Evolutionary conservation across 1,140 invertebrate species (phyloP), one percentile per base, ranked within the genome.

Genomic region (Gryllus bimaculatus): DNA sequence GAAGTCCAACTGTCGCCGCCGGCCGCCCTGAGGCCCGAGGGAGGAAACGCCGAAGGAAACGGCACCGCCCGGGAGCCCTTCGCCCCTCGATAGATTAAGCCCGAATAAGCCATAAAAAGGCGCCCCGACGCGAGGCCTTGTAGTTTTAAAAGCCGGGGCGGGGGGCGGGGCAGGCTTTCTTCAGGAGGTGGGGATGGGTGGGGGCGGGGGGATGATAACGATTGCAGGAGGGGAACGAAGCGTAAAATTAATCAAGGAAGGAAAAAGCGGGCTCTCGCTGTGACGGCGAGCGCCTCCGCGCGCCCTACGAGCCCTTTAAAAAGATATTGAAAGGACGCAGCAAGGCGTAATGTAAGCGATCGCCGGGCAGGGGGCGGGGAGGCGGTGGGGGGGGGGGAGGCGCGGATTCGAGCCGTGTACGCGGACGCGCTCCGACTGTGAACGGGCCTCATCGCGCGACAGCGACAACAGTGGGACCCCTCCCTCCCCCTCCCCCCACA

Each of bases 161-260:
- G 54, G 10, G 1, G 18, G 54, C 54, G 10, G 10, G 10, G 26
- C 0, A 66, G 54, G 10, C 18, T 66, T 66, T 18, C 54, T 66
- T 66, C 54, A 7, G 18, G 18, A 7, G 54, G 54, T 66, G 54
- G 54, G 54, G 0, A 54, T 54, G 49, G 49, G 49, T 8, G 49
- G 15, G 49, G 49, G 49, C 8, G 8, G 54, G 54, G 54, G 54
- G 18, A 66, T 66, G 54, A 66, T 66, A 66, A 66, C 54, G 54
- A 66, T 66, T 66, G 2, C 2, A 7, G 54, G 10, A 66, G 54
- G 54, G 54, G 54, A 66, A 66, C 54, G 54, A 66, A 66, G 54
- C 54, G 54, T 66, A 66, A 66, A 66, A 66, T 66, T 66, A 66
- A 66, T 66, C 54, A 66, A 66, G 54, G 54, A 66, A 66, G 54